phyloP scores from a whole-genome alignment of 2,888 invertebrate genomes.

The Oconnorella tubifera region DNA sequence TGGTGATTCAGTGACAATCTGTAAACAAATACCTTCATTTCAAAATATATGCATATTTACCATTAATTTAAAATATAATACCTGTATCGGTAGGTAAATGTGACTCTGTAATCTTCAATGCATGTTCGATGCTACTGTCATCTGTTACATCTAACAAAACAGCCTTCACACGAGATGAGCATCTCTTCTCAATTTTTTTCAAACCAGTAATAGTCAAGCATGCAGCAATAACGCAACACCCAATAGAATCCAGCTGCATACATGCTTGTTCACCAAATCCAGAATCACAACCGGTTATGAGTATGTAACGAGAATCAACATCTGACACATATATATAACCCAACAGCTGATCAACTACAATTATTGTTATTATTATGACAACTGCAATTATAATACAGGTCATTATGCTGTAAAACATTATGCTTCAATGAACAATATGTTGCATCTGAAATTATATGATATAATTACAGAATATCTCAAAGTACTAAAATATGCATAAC shows the following conservation, averaged over 20 bases:
- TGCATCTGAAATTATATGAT: no score
- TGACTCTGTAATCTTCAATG: not conserved
- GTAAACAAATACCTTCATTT: no score
- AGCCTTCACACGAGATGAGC: constrained; percentile 36
- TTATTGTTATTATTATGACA: no score
- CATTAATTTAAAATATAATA: no score
- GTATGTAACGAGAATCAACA: constrained; percentile 7
- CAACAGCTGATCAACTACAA: no score
- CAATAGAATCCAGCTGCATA: constrained; percentile 13
- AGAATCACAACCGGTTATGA: constrained; percentile 22
- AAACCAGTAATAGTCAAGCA: constrained; percentile 16
- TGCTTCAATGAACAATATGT: no score
- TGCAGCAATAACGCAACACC: constrained; percentile 19
- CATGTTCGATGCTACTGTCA: constrained; percentile 29
- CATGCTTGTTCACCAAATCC: constrained; percentile 21
- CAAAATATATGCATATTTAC: no score
- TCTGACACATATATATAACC: not conserved
- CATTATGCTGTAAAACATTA: no score
- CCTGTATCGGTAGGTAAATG: not conserved
- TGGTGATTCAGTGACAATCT: no score
- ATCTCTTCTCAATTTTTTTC: not conserved
- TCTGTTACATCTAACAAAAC: constrained; percentile 52
- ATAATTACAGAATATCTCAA: no score
- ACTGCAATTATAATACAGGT: no score
- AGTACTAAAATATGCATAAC: no score